Evolutionary conservation across 2,888 invertebrate genomes (phyloP).

Genomic region (Idaea dimidiata): DNA sequence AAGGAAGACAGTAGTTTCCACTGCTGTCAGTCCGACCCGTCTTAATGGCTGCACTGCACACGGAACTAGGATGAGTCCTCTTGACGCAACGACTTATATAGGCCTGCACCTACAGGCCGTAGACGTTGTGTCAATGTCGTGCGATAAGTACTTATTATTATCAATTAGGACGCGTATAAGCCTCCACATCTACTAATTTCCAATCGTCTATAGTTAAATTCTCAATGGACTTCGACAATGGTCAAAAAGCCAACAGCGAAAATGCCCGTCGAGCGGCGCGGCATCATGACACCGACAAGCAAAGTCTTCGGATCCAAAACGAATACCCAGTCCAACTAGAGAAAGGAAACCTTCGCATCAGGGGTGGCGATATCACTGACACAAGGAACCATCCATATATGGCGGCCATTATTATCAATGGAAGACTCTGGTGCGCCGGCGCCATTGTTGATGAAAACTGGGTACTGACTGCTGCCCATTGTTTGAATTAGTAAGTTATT

Average conservation of each 20-base stretch:
- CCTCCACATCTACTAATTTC: no score
- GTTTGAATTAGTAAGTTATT: constrained; percentile 67
- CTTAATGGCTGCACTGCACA: no score
- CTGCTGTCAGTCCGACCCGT: no score
- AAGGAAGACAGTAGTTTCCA: no score
- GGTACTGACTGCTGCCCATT: constrained; percentile 72
- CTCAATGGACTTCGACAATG: constrained; percentile 26
- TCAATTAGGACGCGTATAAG: no score
- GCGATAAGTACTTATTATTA: no score
- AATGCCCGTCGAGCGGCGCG: not conserved
- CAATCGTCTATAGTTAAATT: constrained; percentile 34
- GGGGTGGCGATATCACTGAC: constrained; percentile 52
- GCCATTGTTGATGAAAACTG: constrained; percentile 67
- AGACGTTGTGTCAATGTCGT: no score
- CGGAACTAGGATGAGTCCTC: no score
- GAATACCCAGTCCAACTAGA: constrained; percentile 31
- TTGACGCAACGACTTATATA: no score
- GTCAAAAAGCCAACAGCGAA: constrained; percentile 5
- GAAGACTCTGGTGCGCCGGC: constrained; percentile 69
- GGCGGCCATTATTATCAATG: constrained; percentile 69
- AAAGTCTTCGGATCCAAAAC: constrained; percentile 42
- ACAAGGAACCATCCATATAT: constrained; percentile 66
- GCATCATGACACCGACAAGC: not conserved
- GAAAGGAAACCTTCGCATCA: constrained; percentile 37
- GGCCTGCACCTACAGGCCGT: no score